Evolutionary conservation across 2,888 invertebrate genomes (phyloP).

Genomic region (Temnothorax ravouxi): DNA sequence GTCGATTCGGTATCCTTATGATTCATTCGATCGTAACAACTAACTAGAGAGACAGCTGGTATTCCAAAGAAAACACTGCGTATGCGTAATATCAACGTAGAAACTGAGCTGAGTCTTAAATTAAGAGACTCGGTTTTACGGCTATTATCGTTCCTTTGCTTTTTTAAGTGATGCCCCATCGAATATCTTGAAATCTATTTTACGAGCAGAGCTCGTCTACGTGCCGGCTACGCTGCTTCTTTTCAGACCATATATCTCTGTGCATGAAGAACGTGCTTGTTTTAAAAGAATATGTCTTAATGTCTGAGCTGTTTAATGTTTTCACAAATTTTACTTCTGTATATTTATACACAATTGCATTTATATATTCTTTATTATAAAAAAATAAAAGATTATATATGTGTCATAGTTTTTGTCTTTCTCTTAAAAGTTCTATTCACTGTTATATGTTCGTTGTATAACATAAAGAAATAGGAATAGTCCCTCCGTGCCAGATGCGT

Average conservation of each 20-base stretch:
- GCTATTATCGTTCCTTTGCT: constrained; percentile 8
- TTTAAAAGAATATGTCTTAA: neutral
- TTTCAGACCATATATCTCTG: neutral
- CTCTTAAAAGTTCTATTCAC: neutral
- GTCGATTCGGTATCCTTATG: constrained; percentile 42
- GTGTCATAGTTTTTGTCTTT: neutral
- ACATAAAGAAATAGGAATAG: neutral
- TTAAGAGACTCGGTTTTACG: constrained; percentile 49
- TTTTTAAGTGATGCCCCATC: constrained; percentile 18
- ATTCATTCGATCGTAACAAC: constrained; percentile 26
- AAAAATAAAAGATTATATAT: neutral
- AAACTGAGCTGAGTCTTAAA: constrained; percentile 44
- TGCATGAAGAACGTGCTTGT: neutral
- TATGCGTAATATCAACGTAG: neutral
- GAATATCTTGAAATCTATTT: constrained; percentile 50
- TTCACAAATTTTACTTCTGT: neutral
- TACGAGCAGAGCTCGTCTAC: constrained; percentile 33
- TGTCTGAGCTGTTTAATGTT: neutral
- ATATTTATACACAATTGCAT: neutral
- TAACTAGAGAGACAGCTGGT: neutral
- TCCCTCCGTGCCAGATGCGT: neutral
- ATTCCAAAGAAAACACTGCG: constrained; percentile 33
- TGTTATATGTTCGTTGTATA: neutral
- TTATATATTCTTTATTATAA: neutral
- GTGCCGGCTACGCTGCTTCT: neutral